Base-by-base conservation (phyloP, 2,113 vertebrate genomes). In the Trinectes maculatus region DNA sequence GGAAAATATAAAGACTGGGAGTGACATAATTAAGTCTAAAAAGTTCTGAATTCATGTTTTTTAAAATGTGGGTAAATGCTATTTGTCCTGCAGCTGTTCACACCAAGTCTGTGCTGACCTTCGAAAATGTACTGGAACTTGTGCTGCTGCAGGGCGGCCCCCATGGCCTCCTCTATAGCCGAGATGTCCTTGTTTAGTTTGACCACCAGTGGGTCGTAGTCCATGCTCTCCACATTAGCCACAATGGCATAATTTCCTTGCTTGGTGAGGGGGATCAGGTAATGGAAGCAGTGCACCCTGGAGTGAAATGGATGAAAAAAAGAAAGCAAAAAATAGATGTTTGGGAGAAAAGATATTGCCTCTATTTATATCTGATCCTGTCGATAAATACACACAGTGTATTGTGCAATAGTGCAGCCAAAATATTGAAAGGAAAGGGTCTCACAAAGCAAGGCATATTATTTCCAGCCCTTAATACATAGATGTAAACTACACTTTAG, bases 61-160 rank as follows among this genome's bases (percentile, higher is more conserved):
- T 10, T 21, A 25, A 61, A 52, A 44, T 6, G 31, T 3, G 3
- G 16, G 8, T 37, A 5, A 29, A 18, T 2, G 0, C 24, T 24
- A 39, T 29, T 24, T 11, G n/a, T 33, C 15, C 5, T 15, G 25
- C 54, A 34, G 54, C 22, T 15, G n/a, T 21, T 54, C 7, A 36
- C 43, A 21, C n/a, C 13, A 6, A 29, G 5, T 11, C 3, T 1
- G 1, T 34, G 37, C 82, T 69, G 55, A 98, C 98, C 97, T 95
- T 99, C 98, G 10, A 99, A 99, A 78, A 99, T 98, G 68, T 99
- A 99, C 88, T 99, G 97, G 92, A 99, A 98, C 91, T 99, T 99
- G 92, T 99, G 96, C 82, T 97, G 97, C 92, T 98, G 98, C 13
- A 99, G 92, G 57, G 94, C 96, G 3, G 96, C 94, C 0, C 95